Evolutionary conservation across 1,140 invertebrate species (phyloP).

Genomic region (Neuroterus valhalla): DNA sequence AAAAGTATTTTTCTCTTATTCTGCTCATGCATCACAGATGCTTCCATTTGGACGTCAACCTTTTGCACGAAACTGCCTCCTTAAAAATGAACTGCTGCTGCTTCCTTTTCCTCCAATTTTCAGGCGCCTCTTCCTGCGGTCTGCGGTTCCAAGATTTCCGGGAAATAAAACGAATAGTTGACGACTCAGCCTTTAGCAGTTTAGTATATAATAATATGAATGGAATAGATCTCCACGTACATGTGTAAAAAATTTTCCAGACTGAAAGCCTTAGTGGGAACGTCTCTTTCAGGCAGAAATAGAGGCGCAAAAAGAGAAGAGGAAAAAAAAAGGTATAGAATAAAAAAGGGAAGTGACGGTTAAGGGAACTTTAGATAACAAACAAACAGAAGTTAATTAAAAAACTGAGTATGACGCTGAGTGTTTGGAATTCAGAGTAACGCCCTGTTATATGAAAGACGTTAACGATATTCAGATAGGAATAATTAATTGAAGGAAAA

Average conservation of each 20-base stretch:
- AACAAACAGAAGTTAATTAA: conserved; percentile 28
- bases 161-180: conserved; percentile 28
- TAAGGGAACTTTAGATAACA: conserved; percentile 16
- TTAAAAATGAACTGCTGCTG: conserved; percentile 27
- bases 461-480: conserved; percentile 29
- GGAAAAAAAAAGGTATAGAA: neutral
- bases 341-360: neutral
- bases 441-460: conserved; percentile 14
- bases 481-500: conserved; percentile 31
- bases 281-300: neutral
- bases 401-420: conserved; percentile 21
- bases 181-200: conserved; percentile 6
- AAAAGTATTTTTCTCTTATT: conserved; percentile 19
- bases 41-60: conserved; percentile 29
- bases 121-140: conserved; percentile 22
- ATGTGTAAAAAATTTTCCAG: conserved; percentile 2
- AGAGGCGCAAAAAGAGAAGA: neutral
- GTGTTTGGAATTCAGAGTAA: conserved; percentile 26
- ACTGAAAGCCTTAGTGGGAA: neutral
- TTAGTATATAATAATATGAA: neutral
- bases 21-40: conserved; percentile 29
- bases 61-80: conserved; percentile 20
- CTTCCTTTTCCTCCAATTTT: conserved; percentile 31
- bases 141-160: conserved; percentile 3
- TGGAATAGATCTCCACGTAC: neutral